Evolutionary conservation across 2,888 invertebrate species (phyloP).

Genomic region (Zeuzera pyrina): DNA sequence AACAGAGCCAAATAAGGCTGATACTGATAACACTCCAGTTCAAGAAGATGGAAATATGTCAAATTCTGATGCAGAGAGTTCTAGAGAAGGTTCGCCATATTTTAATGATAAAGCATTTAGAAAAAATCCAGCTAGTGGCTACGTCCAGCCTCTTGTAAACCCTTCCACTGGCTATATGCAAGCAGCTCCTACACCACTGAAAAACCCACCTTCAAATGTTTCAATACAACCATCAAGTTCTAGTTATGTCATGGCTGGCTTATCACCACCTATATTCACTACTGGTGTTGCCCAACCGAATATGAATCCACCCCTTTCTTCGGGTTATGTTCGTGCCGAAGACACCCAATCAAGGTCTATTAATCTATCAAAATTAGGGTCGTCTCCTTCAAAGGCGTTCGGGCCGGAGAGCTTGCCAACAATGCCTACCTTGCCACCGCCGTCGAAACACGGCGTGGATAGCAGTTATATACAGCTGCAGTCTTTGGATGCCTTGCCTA

Average conservation of each 20-base stretch:
- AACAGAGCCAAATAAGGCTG: constrained; percentile 36
- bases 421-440: constrained; percentile 55
- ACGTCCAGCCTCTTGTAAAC: constrained; percentile 26
- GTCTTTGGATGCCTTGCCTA: constrained; percentile 56
- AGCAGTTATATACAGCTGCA: constrained; percentile 61
- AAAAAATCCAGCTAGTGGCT: constrained; percentile 24
- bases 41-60: constrained; percentile 24
- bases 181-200: constrained; percentile 30
- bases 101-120: constrained; percentile 44
- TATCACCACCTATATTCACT: constrained; percentile 53
- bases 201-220: constrained; percentile 18
- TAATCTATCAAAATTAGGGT: constrained; percentile 44
- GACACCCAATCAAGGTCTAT: constrained; percentile 45
- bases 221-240: constrained; percentile 40
- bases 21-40: constrained; percentile 27
- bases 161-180: constrained; percentile 41
- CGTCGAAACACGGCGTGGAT: constrained; percentile 43
- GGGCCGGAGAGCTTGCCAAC: constrained; percentile 62
- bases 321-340: constrained; percentile 56
- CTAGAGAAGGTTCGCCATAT: constrained; percentile 41
- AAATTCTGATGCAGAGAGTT: constrained; percentile 39
- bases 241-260: constrained; percentile 60
- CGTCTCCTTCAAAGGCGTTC: constrained; percentile 40
- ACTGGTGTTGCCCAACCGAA: constrained; percentile 35
- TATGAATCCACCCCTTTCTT: constrained; percentile 33